Base-by-base conservation (phyloP, 2,888 invertebrate species). In the Ernsta delagoae region DNA sequence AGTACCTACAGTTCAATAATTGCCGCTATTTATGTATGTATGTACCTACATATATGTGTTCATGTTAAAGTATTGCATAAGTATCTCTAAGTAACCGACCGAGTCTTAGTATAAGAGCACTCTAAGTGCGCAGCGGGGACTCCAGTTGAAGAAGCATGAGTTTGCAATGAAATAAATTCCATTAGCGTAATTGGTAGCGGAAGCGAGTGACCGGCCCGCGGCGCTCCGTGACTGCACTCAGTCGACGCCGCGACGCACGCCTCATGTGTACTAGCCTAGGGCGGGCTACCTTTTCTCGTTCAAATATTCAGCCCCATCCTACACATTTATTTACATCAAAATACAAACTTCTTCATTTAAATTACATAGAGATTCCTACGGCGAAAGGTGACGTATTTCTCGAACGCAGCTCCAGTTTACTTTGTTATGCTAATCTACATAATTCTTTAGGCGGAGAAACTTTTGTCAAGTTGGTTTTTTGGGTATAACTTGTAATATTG, bases 351-450 rank as follows among this genome's bases (percentile, higher is more conserved):
- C 12, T 56, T 56, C 56, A 45, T 57, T 68, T 57, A 75, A 78
- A 80, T 79, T 78, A 79, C 79, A 74, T 73, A 73, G 74, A 78
- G 74, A 74, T 78, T 36, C 36, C 36, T 36, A 79, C 85, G 82
- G 82, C 82, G 80, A 79, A 87, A 86, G 80, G 81, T 83, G 80
- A 85, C 86, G 87, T 88, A 89, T 87, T 87, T 83, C 83, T 81
- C 82, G 86, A 16, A 87, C 83, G 87, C 89, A 87, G 91, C 85
- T 86, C 82, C 86, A 83, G 86, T 80, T 89, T 86, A 90, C 91
- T 91, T 92, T 92, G 92, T 92, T 92, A 92, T 92, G 92, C 89
- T 91, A 92, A 92, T 92, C 89, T 89, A 89, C 87, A 90, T 90
- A 92, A 92, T 92, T 91, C 90, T 91, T 89, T 83, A 83, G 87